Percentiles rank a stretch among this genome's conserved stretches.
Conservation (phyloP, 2,797 vertebrate species). For the Mormyrus hasselquistii region DNA sequence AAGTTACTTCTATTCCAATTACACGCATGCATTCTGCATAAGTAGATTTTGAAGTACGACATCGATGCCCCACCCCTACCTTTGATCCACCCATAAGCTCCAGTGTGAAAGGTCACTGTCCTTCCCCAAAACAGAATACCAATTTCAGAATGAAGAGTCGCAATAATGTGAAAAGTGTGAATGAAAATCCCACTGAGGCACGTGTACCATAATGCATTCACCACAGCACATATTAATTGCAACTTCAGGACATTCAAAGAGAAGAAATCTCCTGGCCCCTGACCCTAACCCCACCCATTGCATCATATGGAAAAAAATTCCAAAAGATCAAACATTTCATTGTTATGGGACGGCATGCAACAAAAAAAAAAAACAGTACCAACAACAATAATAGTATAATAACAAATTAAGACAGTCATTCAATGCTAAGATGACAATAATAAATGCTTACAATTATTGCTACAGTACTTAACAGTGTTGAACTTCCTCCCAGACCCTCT, state of each 20-base stretch:
- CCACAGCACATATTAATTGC: background rate
- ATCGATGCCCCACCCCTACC: background rate
- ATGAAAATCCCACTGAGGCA: background rate
- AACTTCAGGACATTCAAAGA: conserved; percentile 45
- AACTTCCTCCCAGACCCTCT: conserved; percentile 52
- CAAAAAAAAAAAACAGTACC: conserved; percentile 49
- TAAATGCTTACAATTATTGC: conserved; percentile 79
- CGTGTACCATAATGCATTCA: conserved; percentile 6
- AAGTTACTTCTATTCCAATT: conserved; percentile 48
- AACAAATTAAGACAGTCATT: conserved; percentile 75
- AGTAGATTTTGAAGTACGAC: conserved; percentile 51
- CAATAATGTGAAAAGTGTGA: background rate
- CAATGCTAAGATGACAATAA: conserved; percentile 76
- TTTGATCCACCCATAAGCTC: background rate
- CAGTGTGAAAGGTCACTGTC: conserved; percentile 2
- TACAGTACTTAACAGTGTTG: conserved; percentile 73
- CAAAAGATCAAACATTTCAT: conserved; percentile 64
- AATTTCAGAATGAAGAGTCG: background rate
- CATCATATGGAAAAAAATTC: conserved; percentile 58
- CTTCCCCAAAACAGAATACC: conserved; percentile 5
- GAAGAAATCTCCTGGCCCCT: conserved; percentile 35
- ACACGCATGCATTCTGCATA: conserved; percentile 51
- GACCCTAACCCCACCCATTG: conserved; percentile 37
- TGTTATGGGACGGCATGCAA: conserved; percentile 76
- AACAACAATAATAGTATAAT: conserved; percentile 67